Evolutionary conservation across 2,888 invertebrate genomes (phyloP).

Genomic region (Drepana falcataria): DNA sequence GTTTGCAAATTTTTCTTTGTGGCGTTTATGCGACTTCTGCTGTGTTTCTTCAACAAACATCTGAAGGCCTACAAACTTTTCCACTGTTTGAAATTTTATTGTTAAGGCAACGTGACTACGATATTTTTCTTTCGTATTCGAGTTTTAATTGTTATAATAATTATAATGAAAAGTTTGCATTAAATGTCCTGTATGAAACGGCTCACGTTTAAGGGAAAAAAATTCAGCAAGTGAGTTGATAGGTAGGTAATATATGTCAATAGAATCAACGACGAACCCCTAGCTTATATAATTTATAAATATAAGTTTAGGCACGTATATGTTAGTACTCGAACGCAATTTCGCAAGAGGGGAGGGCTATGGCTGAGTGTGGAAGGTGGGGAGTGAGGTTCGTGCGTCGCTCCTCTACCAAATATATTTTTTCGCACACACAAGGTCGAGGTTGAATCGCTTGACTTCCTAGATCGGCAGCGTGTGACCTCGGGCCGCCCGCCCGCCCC

Average conservation of each 20-base stretch:
- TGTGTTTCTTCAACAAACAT: constrained; percentile 23
- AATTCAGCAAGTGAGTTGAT: too few species aligned
- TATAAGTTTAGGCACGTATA: too few species aligned
- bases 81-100: constrained; percentile 43
- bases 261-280: too few species aligned
- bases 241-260: too few species aligned
- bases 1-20: too few species aligned
- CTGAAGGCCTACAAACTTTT: constrained; percentile 48
- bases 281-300: too few species aligned
- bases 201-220: too few species aligned
- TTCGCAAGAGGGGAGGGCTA: constrained; percentile 15
- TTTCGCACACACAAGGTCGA: constrained; percentile 73
- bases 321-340: background rate
- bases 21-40: constrained; percentile 15
- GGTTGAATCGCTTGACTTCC: constrained; percentile 73
- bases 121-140: constrained; percentile 9
- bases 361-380: constrained; percentile 15
- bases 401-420: constrained; percentile 57
- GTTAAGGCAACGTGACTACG: constrained; percentile 28
- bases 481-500: constrained; percentile 25
- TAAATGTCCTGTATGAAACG: too few species aligned
- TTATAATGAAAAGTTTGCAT: too few species aligned
- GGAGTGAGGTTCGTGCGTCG: constrained; percentile 40
- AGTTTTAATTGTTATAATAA: too few species aligned
- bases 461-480: constrained; percentile 53